A percentile compares a stretch with the other conserved stretches of the same genome.
These are phyloP conservation scores for Drosophila macrothrix DNA, from an alignment of 2,888 invertebrate genomes.

Conservation along the genomic window DNA sequence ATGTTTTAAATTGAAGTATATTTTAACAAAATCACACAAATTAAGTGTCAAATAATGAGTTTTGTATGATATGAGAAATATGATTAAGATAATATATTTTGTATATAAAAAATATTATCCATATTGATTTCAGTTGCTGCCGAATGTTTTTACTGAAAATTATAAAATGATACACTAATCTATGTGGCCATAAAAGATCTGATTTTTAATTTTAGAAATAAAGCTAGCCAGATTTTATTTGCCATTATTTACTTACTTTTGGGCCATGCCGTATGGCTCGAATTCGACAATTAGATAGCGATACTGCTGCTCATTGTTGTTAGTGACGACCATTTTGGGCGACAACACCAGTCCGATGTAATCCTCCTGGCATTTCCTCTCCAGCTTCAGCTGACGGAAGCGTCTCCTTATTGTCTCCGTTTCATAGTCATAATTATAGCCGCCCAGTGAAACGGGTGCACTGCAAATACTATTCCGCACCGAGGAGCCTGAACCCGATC, in stretches of 20 bases:
- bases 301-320: slow-evolving; percentile 86
- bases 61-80: no score
- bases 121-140: no score
- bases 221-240: no score
- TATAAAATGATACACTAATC: no score
- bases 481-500: slow-evolving; percentile 30
- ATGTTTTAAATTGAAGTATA: no score
- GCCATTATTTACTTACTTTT: slow-evolving; percentile 81
- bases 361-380: slow-evolving; percentile 88
- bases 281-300: slow-evolving; percentile 88
- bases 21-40: no score
- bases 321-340: slow-evolving; percentile 87
- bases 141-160: no score
- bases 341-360: slow-evolving; percentile 90
- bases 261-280: slow-evolving; percentile 88
- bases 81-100: no score
- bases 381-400: slow-evolving; percentile 88
- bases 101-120: no score
- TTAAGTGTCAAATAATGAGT: no score
- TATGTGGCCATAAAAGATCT: no score
- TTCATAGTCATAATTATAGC: slow-evolving; percentile 85
- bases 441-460: slow-evolving; percentile 83
- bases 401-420: slow-evolving; percentile 87
- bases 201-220: no score
- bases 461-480: slow-evolving; percentile 77